Conservation (phyloP, 2,888 invertebrate genomes). For the Lepetodrilus schrolli region DNA sequence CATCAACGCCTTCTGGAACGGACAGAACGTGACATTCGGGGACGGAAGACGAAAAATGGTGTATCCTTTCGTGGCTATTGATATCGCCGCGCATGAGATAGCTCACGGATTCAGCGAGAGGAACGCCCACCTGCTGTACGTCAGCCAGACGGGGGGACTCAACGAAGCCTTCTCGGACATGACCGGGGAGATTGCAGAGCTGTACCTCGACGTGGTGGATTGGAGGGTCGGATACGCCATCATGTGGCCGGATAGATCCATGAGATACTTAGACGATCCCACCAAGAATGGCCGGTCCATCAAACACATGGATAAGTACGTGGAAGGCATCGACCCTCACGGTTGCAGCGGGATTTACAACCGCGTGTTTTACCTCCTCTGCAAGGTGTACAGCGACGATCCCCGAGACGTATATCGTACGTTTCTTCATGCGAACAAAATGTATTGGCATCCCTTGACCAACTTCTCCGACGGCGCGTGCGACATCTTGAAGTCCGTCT, state of each 20-base stretch:
- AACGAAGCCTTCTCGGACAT: conserved; percentile 58
- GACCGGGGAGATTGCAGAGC: conserved; percentile 46
- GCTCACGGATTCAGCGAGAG: conserved; percentile 50
- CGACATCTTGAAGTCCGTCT: conserved; percentile 53
- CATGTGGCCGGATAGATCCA: conserved; percentile 16
- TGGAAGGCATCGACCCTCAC: conserved; percentile 46
- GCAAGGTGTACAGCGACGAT: conserved; percentile 38
- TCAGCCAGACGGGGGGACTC: conserved; percentile 47
- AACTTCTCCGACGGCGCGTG: conserved; percentile 52
- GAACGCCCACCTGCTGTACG: conserved; percentile 45
- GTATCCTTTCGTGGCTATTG: conserved; percentile 48
- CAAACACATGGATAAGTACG: conserved; percentile 42
- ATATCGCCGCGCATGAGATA: conserved; percentile 52
- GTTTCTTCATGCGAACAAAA: conserved; percentile 49
- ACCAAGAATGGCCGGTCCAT: conserved; percentile 48
- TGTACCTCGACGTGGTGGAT: conserved; percentile 35
- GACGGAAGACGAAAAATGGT: conserved; percentile 39
- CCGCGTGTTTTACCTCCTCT: conserved; percentile 47
- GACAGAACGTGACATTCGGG: conserved; percentile 46
- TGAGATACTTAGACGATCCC: conserved; percentile 52
- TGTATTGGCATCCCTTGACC: conserved; percentile 54
- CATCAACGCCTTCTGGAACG: conserved; percentile 58
- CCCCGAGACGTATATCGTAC: conserved; percentile 44
- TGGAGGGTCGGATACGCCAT: conserved; percentile 40
- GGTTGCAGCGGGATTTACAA: conserved; percentile 52